A percentile compares a stretch with the other conserved stretches of the same genome.
Conservation (phyloP, 2,113 vertebrate genomes). For the Oceanites oceanicus region DNA sequence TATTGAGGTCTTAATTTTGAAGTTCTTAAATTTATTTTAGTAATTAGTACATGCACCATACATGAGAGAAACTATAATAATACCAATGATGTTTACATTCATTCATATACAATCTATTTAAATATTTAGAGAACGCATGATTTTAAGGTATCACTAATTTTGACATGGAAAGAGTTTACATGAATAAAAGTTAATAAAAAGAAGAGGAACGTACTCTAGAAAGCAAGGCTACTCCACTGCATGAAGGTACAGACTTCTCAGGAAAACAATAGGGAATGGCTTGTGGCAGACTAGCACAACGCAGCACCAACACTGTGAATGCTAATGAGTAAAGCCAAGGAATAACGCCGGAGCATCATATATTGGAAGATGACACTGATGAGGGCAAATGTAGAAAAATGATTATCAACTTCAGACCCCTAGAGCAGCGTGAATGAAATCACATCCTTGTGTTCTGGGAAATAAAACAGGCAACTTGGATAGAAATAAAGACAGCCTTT, state of each 20-base stretch:
- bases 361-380: slow-evolving; percentile 64
- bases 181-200: slow-evolving; percentile 18
- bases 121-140: background rate
- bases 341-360: slow-evolving; percentile 12
- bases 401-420: slow-evolving; percentile 76
- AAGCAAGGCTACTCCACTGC: slow-evolving; percentile 33
- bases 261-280: slow-evolving; percentile 39
- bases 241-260: slow-evolving; percentile 26
- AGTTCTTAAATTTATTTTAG: background rate
- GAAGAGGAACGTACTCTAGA: background rate
- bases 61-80: background rate
- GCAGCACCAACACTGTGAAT: slow-evolving; percentile 33
- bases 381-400: slow-evolving; percentile 76
- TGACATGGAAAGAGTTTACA: background rate
- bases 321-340: slow-evolving; percentile 58
- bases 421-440: slow-evolving; percentile 75
- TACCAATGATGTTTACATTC: background rate
- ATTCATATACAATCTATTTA: background rate
- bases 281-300: slow-evolving; percentile 40
- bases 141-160: background rate
- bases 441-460: slow-evolving; percentile 77
- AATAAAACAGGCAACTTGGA: slow-evolving; percentile 76
- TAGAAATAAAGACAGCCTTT: slow-evolving; percentile 78
- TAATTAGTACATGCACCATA: background rate
- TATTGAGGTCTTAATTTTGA: background rate